Base-by-base conservation (phyloP, 2,888 invertebrate species). In the Andrena bucephala region DNA sequence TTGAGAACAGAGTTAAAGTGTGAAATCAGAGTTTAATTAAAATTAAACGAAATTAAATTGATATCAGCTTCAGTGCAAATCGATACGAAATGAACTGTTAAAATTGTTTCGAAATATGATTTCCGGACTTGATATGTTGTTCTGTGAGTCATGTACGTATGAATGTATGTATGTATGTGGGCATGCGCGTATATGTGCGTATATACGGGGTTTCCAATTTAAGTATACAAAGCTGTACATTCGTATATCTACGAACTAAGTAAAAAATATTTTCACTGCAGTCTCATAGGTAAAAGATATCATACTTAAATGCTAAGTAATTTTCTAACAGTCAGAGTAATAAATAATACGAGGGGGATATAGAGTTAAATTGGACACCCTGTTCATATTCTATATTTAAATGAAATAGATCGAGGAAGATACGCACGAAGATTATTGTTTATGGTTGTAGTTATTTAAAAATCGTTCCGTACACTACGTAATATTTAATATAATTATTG, bases 401-500 rank as follows among this genome's bases (percentile, higher is more conserved):
- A 65, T 31, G 36, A 70, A 80, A 52, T 80, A 66, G 50, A 80
- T 59, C 13, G 60, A 80, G 50, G 24, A 70, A 50, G 27, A 85
- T 74, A 88, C 81, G 88, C 87, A 87, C 87, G 86, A 72, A 90
- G 85, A 91, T 85, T 90, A 89, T 89, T 93, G 91, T 93, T 91
- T 91, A 92, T 93, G 90, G 89, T 93, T 92, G 90, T 93, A 93
- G 91, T 92, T 91, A 92, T 92, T 91, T 89, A 91, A 92, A 89
- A 87, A 90, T 87, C 90, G 89, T 92, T 92, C 91, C 92, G 90
- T 91, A 92, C 90, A 91, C 91, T 81, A 36, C 63, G 69, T 65
- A 63, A 80, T 69, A 73, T 85, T 83, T 71, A 77, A 62, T 88
- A 90, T 84, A 90, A 91, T 89, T 69, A 73, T 27, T 65, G 31